Conservation (phyloP, 2,888 invertebrate genomes). For the Leucoptera coffeella region DNA sequence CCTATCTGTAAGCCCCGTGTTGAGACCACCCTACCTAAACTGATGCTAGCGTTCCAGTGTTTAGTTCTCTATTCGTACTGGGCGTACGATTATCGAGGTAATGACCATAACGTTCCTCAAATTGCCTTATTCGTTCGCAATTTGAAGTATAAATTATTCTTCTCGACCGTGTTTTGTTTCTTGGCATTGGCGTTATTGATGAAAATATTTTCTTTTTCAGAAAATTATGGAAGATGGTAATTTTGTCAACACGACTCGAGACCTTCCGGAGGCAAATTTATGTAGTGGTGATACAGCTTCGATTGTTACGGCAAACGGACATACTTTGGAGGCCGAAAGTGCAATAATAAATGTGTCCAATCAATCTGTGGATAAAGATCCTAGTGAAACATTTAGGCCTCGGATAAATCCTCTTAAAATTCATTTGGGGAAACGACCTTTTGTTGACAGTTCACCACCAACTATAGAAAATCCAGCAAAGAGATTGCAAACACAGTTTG, state of each 20-base stretch:
- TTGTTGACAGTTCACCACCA: constrained; percentile 36
- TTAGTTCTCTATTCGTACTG: constrained; percentile 45
- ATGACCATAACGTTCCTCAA: constrained; percentile 1
- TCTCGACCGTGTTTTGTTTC: constrained; percentile 49
- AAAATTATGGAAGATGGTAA: constrained; percentile 56
- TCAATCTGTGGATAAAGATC: no score
- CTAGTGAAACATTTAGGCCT: no score
- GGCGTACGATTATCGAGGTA: constrained; percentile 51
- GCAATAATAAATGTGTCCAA: no score
- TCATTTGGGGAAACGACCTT: constrained; percentile 42
- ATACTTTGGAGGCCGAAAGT: no score
- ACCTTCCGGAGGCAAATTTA: no score
- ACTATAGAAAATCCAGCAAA: constrained; percentile 15
- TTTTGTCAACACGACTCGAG: constrained; percentile 29
- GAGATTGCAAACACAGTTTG: no score
- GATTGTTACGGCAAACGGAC: no score
- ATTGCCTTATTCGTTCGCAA: neutral
- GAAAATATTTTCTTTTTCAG: constrained; percentile 39
- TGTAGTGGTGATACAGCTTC: no score
- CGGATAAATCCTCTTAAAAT: constrained; percentile 40
- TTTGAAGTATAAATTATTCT: constrained; percentile 3
- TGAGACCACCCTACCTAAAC: constrained; percentile 38
- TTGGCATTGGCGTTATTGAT: constrained; percentile 19
- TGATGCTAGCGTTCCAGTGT: constrained; percentile 46
- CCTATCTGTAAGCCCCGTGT: constrained; percentile 45